phyloP scores from a whole-genome alignment of 1,140 invertebrate species.

The Hesperophylax magnus region DNA sequence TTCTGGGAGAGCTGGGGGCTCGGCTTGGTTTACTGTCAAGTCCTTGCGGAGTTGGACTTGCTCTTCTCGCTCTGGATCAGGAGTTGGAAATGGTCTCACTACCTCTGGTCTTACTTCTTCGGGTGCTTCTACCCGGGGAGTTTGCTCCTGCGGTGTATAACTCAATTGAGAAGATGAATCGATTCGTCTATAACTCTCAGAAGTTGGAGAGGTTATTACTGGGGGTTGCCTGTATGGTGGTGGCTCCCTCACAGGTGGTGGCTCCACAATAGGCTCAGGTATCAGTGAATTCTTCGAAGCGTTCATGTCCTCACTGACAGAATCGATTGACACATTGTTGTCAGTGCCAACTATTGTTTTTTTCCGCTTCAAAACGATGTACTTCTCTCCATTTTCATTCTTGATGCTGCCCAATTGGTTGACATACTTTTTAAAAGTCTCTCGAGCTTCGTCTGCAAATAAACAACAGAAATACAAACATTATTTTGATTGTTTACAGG shows the following conservation, averaged over 20 bases:
- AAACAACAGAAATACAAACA: conserved; percentile 55
- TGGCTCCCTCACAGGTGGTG: conserved; percentile 66
- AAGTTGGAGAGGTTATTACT: conserved; percentile 60
- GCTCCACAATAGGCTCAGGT: not conserved
- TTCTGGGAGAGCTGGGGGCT: conserved; percentile 63
- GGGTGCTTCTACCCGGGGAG: too few species aligned
- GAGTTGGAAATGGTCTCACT: too few species aligned
- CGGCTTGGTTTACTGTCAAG: conserved; percentile 56
- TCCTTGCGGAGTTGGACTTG: not conserved
- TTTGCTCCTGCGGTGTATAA: too few species aligned
- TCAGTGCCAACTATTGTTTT: conserved; percentile 64
- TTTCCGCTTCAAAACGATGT: conserved; percentile 85
- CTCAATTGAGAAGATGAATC: conserved; percentile 1
- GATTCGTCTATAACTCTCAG: not conserved
- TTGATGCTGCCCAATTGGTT: conserved; percentile 90
- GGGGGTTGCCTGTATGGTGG: conserved; percentile 80
- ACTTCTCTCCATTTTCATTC: conserved; percentile 86
- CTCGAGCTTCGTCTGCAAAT: conserved; percentile 84
- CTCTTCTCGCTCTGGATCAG: not conserved
- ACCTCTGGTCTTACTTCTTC: too few species aligned
- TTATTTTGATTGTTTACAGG: conserved; percentile 22
- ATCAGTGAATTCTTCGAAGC: not conserved
- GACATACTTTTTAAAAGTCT: conserved; percentile 92
- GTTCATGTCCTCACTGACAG: not conserved
- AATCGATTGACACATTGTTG: conserved; percentile 58